Conservation (phyloP, 92 coral and sea anemone genomes). For the Nematostella vectensis region DNA sequence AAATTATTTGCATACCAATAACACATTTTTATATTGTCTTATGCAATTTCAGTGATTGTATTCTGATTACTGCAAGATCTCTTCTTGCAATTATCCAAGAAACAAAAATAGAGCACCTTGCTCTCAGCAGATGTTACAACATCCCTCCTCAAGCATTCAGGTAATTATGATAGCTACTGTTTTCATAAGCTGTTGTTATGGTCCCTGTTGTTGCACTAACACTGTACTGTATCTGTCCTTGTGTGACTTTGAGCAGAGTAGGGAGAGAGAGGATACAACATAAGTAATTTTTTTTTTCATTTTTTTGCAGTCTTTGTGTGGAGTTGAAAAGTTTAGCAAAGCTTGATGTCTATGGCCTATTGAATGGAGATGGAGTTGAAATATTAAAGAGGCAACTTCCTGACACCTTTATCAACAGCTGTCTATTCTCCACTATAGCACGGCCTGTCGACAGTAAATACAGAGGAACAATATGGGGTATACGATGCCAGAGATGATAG, state of each 20-base stretch:
- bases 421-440: constrained; percentile 66
- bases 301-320: constrained; percentile 41
- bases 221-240: no score
- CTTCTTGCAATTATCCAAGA: constrained; percentile 51
- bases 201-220: no score
- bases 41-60: constrained; percentile 63
- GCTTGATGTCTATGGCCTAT: constrained; percentile 75
- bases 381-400: constrained; percentile 52
- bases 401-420: constrained; percentile 49
- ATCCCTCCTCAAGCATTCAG: constrained; percentile 71
- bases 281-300: not conserved
- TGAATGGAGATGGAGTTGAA: constrained; percentile 55
- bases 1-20: no score
- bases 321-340: constrained; percentile 49
- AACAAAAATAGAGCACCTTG: constrained; percentile 48
- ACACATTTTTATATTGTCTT: no score
- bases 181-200: no score
- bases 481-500: constrained; percentile 39
- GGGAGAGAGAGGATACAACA: no score
- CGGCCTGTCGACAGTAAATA: constrained; percentile 67
- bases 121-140: constrained; percentile 85
- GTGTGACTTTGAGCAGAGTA: no score
- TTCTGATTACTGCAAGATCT: constrained; percentile 47
- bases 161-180: constrained; percentile 25
- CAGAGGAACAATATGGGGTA: constrained; percentile 69